Evolutionary conservation across 2,888 invertebrate species (phyloP).

Genomic region (Chironomus tentans): DNA sequence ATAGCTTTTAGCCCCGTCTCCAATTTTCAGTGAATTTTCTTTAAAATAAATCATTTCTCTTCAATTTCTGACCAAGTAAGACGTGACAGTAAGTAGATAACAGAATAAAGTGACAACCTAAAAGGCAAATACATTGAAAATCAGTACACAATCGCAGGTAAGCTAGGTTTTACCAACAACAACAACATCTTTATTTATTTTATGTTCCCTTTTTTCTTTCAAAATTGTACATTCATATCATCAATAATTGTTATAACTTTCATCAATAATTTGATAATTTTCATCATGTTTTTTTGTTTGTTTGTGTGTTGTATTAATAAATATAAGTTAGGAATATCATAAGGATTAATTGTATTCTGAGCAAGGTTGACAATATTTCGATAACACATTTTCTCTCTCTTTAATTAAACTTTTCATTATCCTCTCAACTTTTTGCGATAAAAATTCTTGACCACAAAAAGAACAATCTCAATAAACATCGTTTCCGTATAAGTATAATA

Average conservation of each 20-base stretch:
- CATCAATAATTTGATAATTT: conserved; percentile 10
- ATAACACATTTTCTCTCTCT: neutral
- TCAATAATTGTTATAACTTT: conserved; percentile 24
- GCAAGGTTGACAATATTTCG: conserved; percentile 3
- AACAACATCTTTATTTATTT: conserved; percentile 27
- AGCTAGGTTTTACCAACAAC: conserved; percentile 24
- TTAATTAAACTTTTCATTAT: neutral
- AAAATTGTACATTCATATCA: conserved; percentile 28
- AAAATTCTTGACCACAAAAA: neutral
- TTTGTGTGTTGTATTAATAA: neutral
- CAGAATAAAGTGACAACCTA: too few relatives aligned
- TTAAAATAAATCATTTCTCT: too few relatives aligned
- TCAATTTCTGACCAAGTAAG: too few relatives aligned
- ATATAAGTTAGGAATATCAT: conserved; percentile 4
- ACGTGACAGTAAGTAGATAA: too few relatives aligned
- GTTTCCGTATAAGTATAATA: neutral
- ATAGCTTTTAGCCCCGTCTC: too few relatives aligned
- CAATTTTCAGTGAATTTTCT: too few relatives aligned
- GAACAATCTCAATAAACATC: neutral
- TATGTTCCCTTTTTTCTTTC: conserved; percentile 23
- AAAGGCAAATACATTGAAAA: too few relatives aligned
- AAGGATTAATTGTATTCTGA: conserved; percentile 27
- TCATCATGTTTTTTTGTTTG: neutral
- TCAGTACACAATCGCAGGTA: too few relatives aligned
- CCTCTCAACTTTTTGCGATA: neutral